Evolutionary conservation across 2,888 invertebrate genomes (phyloP), one percentile per base, ranked within the genome.

Genomic region (Blastobasis lacticolella): DNA sequence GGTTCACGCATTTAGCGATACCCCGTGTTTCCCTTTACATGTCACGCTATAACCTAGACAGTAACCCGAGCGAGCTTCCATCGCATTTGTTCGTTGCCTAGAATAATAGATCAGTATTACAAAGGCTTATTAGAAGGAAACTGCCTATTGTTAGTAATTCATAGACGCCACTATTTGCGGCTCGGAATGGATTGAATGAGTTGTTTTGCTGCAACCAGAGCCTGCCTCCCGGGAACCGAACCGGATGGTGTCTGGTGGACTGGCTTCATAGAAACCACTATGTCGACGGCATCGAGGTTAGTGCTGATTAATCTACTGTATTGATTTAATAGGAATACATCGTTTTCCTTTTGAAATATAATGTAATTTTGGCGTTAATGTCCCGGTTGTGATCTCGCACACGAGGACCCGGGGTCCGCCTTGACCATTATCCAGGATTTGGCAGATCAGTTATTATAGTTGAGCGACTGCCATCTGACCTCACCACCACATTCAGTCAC

Each of bases 41-140:
- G 23, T 23, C 23, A 23, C 23, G 23, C 23, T 3, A 23, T 23
- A 23, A 23, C 23, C 23, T 23, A 23, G 23, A 23, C 23, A 23
- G 23, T 23, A 23, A 23, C 23, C 23, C 23, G 23, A 23, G 23
- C 23, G 23, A 23, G 23, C 23, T 23, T 23, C 23, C 23, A 23
- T 23, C 23, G 23, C 23, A 23, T 23, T 45, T 54, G 47, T 48
- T 48, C 41, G 45, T 49, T 59, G 57, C 59, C 64, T 64, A 63
- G 61, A 61, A 54, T 57, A 56, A 52, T 64, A 71, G 66, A 67
- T 71, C 73, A 67, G 71, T 75, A 72, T 75, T 72, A 85, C 85
- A 85, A 84, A 80, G 82, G 81, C 77, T 67, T 75, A 74, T 83
- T 82, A 81, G 71, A 66, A 67, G 76, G 72, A 82, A 84, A 86